Base-by-base conservation (phyloP, 2,888 invertebrate genomes). In the Drosophila neonasuta region DNA sequence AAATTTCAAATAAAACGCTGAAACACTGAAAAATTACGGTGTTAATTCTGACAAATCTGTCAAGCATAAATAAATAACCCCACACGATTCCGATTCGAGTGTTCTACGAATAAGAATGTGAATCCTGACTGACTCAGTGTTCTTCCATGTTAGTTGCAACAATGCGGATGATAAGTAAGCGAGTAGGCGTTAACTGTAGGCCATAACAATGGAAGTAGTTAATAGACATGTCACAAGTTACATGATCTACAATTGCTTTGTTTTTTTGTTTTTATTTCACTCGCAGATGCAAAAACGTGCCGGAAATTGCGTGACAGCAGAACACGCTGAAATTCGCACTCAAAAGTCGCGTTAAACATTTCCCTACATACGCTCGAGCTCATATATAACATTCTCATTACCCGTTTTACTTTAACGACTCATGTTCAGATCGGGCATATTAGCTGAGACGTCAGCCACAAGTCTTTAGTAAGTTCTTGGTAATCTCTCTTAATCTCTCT, bases 271-370 rank as follows among this genome's bases (percentile, higher is more conserved):
- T 11, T 36, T 36, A 36, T n/a, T 36, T 36, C n/a, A 1, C 34
- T 11, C 32, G 10, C 32, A 32, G 32, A 56, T 76, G 77, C 60
- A 66, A 71, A 78, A 83, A 78, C 86, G 84, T 84, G 81, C 87
- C 87, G 87, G 86, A 82, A 84, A 79, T 86, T 71, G 80, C 74
- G 71, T 69, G 81, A 86, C 73, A 70, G 34, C 59, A 44, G 46
- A 68, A 54, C 42, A 65, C 46, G 65, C 56, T 68, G 42, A 74
- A 71, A 80, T 69, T 71, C 71, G 52, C 78, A 69, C 64, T 44
- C 6, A 42, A n/a, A 74, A 72, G 59, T 72, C 59, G 59, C 62
- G 55, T 58, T 64, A 46, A 76, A 80, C 74, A 71, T 69, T 69
- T 73, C 17, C 44, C 20, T 44, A 54, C 54, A 44, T 42, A 54